These are phyloP conservation scores for Synergus itoensis DNA, from an alignment of 2,888 invertebrate genomes.

Conservation along the genomic window DNA sequence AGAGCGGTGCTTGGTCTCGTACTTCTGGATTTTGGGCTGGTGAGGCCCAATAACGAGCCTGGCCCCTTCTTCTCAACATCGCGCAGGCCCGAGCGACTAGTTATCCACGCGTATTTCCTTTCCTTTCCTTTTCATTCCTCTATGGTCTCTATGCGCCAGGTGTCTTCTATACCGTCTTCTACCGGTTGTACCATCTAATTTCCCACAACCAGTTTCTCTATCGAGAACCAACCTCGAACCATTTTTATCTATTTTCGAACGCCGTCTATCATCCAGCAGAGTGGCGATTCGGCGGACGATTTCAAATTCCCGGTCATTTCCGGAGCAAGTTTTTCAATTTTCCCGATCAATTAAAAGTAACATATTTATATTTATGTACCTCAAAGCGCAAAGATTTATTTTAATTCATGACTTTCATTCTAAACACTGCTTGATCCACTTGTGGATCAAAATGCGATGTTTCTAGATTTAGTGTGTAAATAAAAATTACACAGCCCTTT, in stretches of 20 bases:
- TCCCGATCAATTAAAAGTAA: too few relatives aligned
- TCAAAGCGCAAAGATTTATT: too few relatives aligned
- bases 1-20: conserved; percentile 66
- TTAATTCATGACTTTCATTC: too few relatives aligned
- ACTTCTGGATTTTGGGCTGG: conserved; percentile 63
- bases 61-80: conserved; percentile 52
- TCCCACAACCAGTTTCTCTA: conserved; percentile 64
- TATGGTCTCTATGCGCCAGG: conserved; percentile 65
- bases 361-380: too few relatives aligned
- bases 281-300: too few relatives aligned
- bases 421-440: too few relatives aligned
- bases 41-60: conserved; percentile 47
- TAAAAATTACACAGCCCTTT: too few relatives aligned
- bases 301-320: too few relatives aligned
- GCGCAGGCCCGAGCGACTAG: conserved; percentile 60
- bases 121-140: conserved; percentile 62
- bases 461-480: too few relatives aligned
- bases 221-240: conserved; percentile 19
- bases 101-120: conserved; percentile 71
- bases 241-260: conserved; percentile 33
- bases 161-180: conserved; percentile 60
- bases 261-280: not conserved
- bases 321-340: too few relatives aligned
- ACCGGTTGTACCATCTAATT: conserved; percentile 65
- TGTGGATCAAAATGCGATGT: too few relatives aligned